These are phyloP conservation scores for Cartodere bifasciata DNA, from an alignment of 2,888 invertebrate genomes.

Conservation along the genomic window DNA sequence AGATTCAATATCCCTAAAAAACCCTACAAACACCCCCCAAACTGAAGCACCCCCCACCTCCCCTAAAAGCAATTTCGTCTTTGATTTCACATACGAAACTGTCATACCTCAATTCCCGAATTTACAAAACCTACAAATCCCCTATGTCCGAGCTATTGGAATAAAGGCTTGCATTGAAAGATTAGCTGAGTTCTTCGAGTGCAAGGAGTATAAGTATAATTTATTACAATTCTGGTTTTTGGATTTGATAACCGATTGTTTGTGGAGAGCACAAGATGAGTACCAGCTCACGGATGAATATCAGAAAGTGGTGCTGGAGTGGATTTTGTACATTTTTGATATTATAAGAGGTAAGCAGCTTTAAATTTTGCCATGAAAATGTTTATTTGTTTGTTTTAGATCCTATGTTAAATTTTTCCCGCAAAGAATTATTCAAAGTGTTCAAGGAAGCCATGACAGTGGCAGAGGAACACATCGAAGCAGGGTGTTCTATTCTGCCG, in stretches of 20 bases:
- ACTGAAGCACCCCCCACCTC: conserved; percentile 22
- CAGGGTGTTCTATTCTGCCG: conserved; percentile 22
- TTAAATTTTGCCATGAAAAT: neutral
- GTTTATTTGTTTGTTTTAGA: conserved; percentile 17
- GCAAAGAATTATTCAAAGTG: conserved; percentile 25
- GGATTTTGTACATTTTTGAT: conserved; percentile 29
- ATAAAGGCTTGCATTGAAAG: conserved; percentile 24
- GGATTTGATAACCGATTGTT: conserved; percentile 31
- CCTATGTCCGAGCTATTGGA: conserved; percentile 26
- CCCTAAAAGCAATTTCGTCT: conserved; percentile 18
- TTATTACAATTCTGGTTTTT: conserved; percentile 33
- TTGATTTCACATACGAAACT: conserved; percentile 14
- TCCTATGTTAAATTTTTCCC: conserved; percentile 22
- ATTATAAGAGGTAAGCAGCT: conserved; percentile 25
- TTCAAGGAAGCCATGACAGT: conserved; percentile 28
- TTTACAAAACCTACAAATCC: conserved; percentile 21
- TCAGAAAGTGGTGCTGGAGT: conserved; percentile 29
- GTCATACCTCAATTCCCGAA: conserved; percentile 19
- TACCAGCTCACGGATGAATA: conserved; percentile 25
- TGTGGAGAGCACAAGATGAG: conserved; percentile 33
- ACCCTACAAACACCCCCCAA: no score
- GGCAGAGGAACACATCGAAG: conserved; percentile 26
- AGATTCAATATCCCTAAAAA: no score
- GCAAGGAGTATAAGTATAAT: conserved; percentile 25
- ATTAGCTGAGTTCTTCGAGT: conserved; percentile 25